Base-by-base conservation (phyloP, 2,888 invertebrate genomes). In the Epiblema foenella region DNA sequence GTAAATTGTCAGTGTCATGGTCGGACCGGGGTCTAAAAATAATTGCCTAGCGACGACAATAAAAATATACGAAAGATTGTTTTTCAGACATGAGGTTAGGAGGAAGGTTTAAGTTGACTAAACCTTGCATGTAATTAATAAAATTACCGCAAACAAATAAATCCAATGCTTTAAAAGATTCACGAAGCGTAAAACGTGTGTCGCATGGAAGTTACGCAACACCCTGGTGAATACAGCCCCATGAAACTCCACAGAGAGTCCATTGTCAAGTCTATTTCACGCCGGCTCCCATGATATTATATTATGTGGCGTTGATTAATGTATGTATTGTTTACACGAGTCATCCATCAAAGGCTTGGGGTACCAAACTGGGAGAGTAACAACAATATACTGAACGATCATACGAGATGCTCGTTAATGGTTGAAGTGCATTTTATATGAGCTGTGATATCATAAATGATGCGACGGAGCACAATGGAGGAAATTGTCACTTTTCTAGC, bases 401-500 rank as follows among this genome's bases (percentile, higher is more conserved):
- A 73, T 46, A 69, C 58, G 72, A 72, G 42, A 52, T 65, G 33
- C 29, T 65, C 18, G 37, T 37, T 56, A 68, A 17, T 29, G 56
- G 46, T 56, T 17, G 60, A 60, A 60, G 54, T 66, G 70, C 65
- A 66, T 70, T 68, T 68, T 52, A 39, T 52, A 67, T 51, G 42
- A 29, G 20, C 67, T 57, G 39, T 49, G 59, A 51, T 54, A 70
- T 67, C 67, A 67, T 67, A 71, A 67, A 56, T 39, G 67, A 62
- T 54, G 49, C 12, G 57, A 18, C 49, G 49, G 69, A 70, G 66
- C 59, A 65, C 70, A 70, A 63, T 75, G 80, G 75, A 88, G 89
- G 89, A 89, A 88, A 85, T 86, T 79, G 85, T 83, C 85, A 87
- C 85, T 86, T 88, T 85, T 83, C 78, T 81, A 81, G 76, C 75